phyloP scores from a whole-genome alignment of 2,113 vertebrate genomes.

The Balaeniceps rex region DNA sequence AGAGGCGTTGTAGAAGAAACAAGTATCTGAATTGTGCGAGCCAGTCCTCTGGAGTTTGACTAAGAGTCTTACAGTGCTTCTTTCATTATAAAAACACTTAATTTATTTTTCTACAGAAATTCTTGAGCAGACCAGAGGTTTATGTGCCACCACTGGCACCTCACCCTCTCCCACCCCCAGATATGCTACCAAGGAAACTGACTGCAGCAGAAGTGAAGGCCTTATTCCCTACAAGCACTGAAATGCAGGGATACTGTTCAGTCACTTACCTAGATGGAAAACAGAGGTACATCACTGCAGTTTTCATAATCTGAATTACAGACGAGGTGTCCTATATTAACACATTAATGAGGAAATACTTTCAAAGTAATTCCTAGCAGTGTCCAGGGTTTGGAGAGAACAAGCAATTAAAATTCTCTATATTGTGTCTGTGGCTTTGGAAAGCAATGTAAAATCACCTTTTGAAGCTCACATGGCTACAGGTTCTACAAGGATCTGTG shows the following conservation, averaged over 20 bases:
- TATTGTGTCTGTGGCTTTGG: not conserved
- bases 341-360: not conserved
- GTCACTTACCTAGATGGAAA: conserved; percentile 90
- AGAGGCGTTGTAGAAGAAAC: not conserved
- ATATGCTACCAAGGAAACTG: conserved; percentile 81
- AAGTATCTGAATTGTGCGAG: not conserved
- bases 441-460: not conserved
- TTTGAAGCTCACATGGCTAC: not conserved
- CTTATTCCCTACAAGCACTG: conserved; percentile 79
- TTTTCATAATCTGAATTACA: not conserved
- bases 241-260: conserved; percentile 91
- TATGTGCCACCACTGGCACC: conserved; percentile 84
- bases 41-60: not conserved
- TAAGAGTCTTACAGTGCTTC: not conserved
- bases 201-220: conserved; percentile 78
- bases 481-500: not conserved
- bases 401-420: not conserved
- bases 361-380: not conserved
- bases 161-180: conserved; percentile 74
- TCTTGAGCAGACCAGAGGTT: conserved; percentile 81
- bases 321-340: not conserved
- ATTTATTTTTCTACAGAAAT: conserved; percentile 75
- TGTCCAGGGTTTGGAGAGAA: not conserved
- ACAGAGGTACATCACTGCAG: conserved; percentile 76
- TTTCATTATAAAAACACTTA: not conserved